Evolutionary conservation across 2,888 invertebrate species (phyloP).

Genomic region (Zygaena filipendulae): DNA sequence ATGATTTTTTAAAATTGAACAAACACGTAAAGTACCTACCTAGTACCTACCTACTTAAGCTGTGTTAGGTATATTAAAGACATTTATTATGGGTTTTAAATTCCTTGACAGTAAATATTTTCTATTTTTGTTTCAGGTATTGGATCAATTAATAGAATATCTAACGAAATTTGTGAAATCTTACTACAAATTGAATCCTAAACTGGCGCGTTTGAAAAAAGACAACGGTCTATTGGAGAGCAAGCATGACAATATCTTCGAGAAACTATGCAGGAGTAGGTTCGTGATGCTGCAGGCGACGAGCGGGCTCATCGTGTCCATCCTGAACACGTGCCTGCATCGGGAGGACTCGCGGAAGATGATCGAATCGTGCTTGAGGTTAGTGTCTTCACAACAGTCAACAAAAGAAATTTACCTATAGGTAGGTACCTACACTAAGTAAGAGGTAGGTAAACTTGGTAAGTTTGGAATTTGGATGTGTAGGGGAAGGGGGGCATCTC

Average conservation of each 20-base stretch:
- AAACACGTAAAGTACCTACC: too few relatives aligned
- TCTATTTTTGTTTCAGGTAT: constrained; percentile 60
- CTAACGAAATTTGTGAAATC: constrained; percentile 60
- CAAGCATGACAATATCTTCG: constrained; percentile 63
- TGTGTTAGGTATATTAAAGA: too few relatives aligned
- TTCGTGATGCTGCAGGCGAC: constrained; percentile 67
- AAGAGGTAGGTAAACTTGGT: too few relatives aligned
- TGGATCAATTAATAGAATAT: constrained; percentile 67
- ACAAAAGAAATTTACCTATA: constrained; percentile 2
- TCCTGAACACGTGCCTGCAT: constrained; percentile 61
- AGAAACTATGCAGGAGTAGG: constrained; percentile 61
- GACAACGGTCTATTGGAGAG: constrained; percentile 43
- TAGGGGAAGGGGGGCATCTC: too few relatives aligned
- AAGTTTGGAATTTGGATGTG: too few relatives aligned
- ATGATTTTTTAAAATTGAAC: too few relatives aligned
- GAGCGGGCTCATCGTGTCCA: constrained; percentile 61
- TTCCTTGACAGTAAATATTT: too few relatives aligned
- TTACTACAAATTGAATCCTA: constrained; percentile 62
- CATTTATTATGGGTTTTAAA: too few relatives aligned
- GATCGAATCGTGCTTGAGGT: constrained; percentile 68
- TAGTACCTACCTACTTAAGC: too few relatives aligned
- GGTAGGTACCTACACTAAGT: background rate
- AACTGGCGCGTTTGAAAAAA: constrained; percentile 52
- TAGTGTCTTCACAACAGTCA: constrained; percentile 19
- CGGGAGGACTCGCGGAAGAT: constrained; percentile 69